Evolutionary conservation across 2,888 invertebrate genomes (phyloP).

Genomic region (Aleiodes alternator): DNA sequence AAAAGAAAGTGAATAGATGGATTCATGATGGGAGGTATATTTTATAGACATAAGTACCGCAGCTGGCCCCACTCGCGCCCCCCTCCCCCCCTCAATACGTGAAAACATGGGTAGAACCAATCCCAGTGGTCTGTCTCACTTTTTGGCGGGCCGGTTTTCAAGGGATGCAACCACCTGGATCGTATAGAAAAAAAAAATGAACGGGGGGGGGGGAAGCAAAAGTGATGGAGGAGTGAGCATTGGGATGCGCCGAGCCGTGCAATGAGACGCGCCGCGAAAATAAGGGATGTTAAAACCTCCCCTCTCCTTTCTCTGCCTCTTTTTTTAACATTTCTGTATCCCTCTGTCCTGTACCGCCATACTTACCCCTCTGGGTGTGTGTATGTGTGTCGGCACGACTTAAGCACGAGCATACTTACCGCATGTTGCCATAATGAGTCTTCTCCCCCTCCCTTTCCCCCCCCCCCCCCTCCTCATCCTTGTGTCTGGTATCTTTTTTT

Average conservation of each 20-base stretch:
- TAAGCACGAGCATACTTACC: conserved; percentile 71
- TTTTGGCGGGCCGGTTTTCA: conserved; percentile 48
- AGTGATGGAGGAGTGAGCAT: conserved; percentile 62
- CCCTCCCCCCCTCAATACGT: conserved; percentile 14
- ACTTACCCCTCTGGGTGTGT: conserved; percentile 48
- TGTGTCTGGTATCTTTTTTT: conserved; percentile 41
- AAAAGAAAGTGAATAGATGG: conserved; percentile 7
- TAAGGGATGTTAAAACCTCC: conserved; percentile 68
- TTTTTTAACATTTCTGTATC: conserved; percentile 37
- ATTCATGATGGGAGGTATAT: conserved; percentile 31
- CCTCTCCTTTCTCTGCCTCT: conserved; percentile 51
- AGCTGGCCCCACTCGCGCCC: conserved; percentile 29
- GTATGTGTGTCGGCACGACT: conserved; percentile 59
- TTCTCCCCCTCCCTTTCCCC: conserved; percentile 9
- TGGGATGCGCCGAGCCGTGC: conserved; percentile 73
- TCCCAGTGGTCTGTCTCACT: conserved; percentile 56
- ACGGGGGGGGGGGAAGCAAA: conserved; percentile 25
- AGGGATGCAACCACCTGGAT: conserved; percentile 66
- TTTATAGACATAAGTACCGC: conserved; percentile 35
- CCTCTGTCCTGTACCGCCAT: conserved; percentile 46
- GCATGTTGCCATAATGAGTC: conserved; percentile 73
- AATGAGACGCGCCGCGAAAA: conserved; percentile 72
- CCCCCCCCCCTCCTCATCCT: conserved; percentile 7
- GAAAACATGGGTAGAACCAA: conserved; percentile 53
- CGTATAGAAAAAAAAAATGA: conserved; percentile 44